A percentile compares a stretch with the other conserved stretches of the same genome.
phyloP scores from a whole-genome alignment of 2,113 vertebrate genomes.

The Corythoichthys haematopterus region DNA sequence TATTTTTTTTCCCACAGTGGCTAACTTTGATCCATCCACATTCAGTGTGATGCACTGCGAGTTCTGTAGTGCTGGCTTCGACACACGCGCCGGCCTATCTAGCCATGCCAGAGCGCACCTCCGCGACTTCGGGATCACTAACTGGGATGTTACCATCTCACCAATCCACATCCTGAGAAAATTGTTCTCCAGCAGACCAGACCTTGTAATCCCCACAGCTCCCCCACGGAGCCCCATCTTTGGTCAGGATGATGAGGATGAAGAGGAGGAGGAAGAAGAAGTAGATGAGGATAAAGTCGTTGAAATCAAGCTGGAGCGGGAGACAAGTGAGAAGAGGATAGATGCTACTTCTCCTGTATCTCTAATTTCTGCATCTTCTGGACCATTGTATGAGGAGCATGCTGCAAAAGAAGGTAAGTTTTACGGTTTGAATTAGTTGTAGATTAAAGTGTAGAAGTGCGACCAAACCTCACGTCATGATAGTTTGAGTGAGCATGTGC shows the following conservation, averaged over 20 bases:
- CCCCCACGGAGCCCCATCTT: slow-evolving; percentile 50
- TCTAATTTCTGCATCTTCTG: slow-evolving; percentile 23
- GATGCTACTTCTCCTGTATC: slow-evolving; percentile 20
- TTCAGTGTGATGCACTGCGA: slow-evolving; percentile 97
- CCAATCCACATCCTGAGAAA: slow-evolving; percentile 92
- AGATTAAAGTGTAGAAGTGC: not conserved
- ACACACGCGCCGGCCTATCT: slow-evolving; percentile 90
- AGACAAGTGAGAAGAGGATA: slow-evolving; percentile 31
- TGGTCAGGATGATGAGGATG: slow-evolving; percentile 45
- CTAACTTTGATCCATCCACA: slow-evolving; percentile 91
- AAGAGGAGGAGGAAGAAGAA: slow-evolving; percentile 43
- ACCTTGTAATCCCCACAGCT: slow-evolving; percentile 74
- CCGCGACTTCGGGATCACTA: slow-evolving; percentile 92
- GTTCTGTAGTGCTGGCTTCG: slow-evolving; percentile 94
- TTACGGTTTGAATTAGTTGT: not conserved
- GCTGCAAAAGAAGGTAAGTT: slow-evolving; percentile 50
- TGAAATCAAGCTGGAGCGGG: slow-evolving; percentile 49
- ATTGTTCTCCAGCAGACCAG: slow-evolving; percentile 83
- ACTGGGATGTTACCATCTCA: slow-evolving; percentile 93
- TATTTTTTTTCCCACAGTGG: slow-evolving; percentile 68
- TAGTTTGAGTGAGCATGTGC: not conserved
- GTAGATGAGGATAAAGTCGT: slow-evolving; percentile 56
- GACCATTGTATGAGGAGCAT: slow-evolving; percentile 38
- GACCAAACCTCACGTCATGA: not conserved
- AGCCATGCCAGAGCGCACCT: slow-evolving; percentile 93